phyloP scores from a whole-genome alignment of 2,888 invertebrate species.

The Sarcophaga caerulescens region DNA sequence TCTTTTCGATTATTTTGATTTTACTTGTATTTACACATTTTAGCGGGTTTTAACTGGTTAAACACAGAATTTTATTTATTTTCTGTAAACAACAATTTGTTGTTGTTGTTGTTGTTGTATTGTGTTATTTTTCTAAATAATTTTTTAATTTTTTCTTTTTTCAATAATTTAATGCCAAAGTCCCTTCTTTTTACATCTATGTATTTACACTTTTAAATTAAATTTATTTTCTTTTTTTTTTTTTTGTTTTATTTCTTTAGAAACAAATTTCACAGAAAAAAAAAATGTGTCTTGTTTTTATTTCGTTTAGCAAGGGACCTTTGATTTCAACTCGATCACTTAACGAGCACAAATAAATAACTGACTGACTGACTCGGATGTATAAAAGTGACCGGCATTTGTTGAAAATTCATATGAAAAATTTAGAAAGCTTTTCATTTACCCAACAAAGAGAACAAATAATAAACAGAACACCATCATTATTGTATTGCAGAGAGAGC shows the following conservation, averaged over 20 bases:
- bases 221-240: constrained; percentile 22
- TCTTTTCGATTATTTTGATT: neutral
- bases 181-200: neutral
- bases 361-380: constrained; percentile 15
- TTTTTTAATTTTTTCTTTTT: constrained; percentile 7
- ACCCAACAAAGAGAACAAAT: neutral
- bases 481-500: constrained; percentile 17
- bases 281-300: neutral
- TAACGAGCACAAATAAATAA: constrained; percentile 62
- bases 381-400: constrained; percentile 63
- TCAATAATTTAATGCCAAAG: too few relatives aligned
- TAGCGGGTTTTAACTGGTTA: constrained; percentile 18
- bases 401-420: constrained; percentile 56
- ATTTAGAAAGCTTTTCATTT: constrained; percentile 62
- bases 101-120: neutral
- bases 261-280: neutral
- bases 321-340: constrained; percentile 63
- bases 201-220: constrained; percentile 32
- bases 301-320: constrained; percentile 20
- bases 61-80: constrained; percentile 15
- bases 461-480: neutral
- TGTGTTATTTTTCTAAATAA: constrained; percentile 3
- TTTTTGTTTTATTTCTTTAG: neutral
- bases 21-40: constrained; percentile 52
- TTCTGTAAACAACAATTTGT: constrained; percentile 22